Percentiles rank a stretch among this genome's conserved stretches.
Conservation (phyloP, 2,113 vertebrate species). For the Ranitomeya variabilis region DNA sequence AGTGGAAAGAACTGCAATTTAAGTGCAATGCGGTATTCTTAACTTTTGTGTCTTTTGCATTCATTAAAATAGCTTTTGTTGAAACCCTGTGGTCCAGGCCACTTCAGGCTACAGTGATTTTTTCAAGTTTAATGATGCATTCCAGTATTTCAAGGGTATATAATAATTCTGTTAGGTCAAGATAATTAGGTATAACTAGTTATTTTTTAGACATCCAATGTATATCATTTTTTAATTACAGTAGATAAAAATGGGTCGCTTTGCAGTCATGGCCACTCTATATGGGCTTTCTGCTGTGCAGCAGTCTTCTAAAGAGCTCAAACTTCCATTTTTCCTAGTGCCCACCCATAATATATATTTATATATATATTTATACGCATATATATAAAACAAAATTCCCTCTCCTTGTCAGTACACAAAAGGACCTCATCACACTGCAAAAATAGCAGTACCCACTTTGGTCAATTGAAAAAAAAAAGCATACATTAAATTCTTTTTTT, state of each 20-base stretch:
- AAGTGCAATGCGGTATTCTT: conserved; percentile 24
- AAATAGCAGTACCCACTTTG: conserved; percentile 99
- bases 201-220: neutral
- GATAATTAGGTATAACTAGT: neutral
- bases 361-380: conserved; percentile 73
- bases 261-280: conserved; percentile 88
- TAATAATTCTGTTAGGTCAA: neutral
- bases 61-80: neutral
- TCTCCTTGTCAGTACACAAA: conserved; percentile 86
- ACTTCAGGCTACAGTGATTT: conserved; percentile 17
- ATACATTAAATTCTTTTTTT: conserved; percentile 73
- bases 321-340: conserved; percentile 71
- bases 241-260: conserved; percentile 74
- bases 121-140: conserved; percentile 16
- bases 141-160: conserved; percentile 20
- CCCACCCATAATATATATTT: conserved; percentile 80
- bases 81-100: conserved; percentile 16
- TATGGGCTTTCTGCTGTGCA: conserved; percentile 83
- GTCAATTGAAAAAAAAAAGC: conserved; percentile 93
- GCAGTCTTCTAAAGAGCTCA: conserved; percentile 84
- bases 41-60: neutral
- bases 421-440: conserved; percentile 97
- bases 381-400: conserved; percentile 78
- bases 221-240: conserved; percentile 7
- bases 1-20: conserved; percentile 4